Conservation (phyloP, 1,140 invertebrate species). For the Calliphora vicina region DNA sequence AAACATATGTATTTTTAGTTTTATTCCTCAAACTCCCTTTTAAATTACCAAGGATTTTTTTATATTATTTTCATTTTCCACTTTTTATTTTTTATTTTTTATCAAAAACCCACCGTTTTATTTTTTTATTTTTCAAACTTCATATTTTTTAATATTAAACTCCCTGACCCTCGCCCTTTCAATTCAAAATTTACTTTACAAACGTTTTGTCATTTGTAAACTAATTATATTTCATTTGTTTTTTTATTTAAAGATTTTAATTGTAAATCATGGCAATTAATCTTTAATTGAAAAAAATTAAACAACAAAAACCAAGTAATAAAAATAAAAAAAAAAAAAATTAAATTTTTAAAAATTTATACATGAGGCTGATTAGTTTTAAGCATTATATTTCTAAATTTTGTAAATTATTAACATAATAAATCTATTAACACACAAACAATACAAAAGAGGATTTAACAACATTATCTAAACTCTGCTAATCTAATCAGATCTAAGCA, state of each 20-base stretch:
- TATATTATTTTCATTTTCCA: background rate
- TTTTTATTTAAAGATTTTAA: background rate
- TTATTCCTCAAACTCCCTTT: background rate
- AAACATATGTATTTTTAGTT: background rate
- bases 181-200: background rate
- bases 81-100: background rate
- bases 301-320: slow-evolving; percentile 8
- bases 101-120: slow-evolving; percentile 12
- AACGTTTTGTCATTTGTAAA: background rate
- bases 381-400: background rate
- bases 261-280: background rate
- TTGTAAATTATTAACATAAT: background rate
- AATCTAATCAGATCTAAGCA: background rate
- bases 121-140: background rate
- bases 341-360: slow-evolving; percentile 37
- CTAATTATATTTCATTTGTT: too few species aligned
- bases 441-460: background rate
- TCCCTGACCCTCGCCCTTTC: background rate
- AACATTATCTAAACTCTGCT: background rate
- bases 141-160: background rate
- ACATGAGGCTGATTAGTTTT: slow-evolving; percentile 39
- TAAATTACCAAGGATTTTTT: background rate
- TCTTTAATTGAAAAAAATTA: too few species aligned
- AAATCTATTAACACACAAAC: too few species aligned
- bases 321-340: slow-evolving; percentile 13